A percentile compares a stretch with the other conserved stretches of the same genome.
phyloP scores from a whole-genome alignment of 2,113 vertebrate genomes.

The Mormyrus iriodes region DNA sequence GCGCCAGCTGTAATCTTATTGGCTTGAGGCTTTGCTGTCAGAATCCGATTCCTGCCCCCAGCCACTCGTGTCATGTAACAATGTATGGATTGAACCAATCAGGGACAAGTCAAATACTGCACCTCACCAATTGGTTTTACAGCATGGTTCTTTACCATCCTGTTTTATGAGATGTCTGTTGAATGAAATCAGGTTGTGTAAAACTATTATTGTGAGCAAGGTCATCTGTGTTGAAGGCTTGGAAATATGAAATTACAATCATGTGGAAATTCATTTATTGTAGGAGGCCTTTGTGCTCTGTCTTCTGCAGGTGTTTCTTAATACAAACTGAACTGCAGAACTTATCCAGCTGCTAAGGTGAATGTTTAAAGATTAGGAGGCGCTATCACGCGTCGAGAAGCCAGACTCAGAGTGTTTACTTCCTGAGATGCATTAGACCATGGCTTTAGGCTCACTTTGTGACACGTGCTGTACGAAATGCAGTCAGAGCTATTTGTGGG shows the following conservation, averaged over 20 bases:
- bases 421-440: not conserved
- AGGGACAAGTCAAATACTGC: not conserved
- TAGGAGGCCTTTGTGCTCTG: not conserved
- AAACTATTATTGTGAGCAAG: not conserved
- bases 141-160: not conserved
- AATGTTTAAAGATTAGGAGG: not conserved
- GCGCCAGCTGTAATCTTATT: not conserved
- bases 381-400: not conserved
- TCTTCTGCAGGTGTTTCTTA: not conserved
- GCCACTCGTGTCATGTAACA: not conserved
- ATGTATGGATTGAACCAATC: not conserved
- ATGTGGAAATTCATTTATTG: not conserved
- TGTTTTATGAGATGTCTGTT: not conserved
- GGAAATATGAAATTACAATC: not conserved
- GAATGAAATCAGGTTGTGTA: not conserved
- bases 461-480: not conserved
- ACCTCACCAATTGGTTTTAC: not conserved
- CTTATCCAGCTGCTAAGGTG: not conserved
- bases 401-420: not conserved
- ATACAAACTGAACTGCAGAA: not conserved
- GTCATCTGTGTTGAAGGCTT: not conserved
- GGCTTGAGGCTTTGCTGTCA: not conserved
- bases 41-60: not conserved
- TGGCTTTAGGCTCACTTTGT: not conserved
- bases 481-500: not conserved